Percentiles rank a stretch among this genome's conserved stretches.
phyloP scores from a whole-genome alignment of 2,888 invertebrate genomes.

The Pyrrhosoma nymphula region DNA sequence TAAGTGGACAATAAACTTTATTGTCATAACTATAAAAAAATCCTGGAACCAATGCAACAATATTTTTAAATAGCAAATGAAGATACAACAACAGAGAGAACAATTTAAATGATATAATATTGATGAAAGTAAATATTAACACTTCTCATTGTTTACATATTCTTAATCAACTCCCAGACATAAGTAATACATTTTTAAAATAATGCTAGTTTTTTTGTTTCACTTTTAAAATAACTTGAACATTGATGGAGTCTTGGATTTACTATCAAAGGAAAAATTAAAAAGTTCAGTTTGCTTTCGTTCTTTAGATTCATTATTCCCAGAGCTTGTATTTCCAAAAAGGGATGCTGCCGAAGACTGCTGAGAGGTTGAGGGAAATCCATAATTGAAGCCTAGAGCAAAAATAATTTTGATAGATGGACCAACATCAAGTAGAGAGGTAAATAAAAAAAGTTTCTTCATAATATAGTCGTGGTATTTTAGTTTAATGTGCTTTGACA shows the following conservation, averaged over 20 bases:
- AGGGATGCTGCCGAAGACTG: conserved; percentile 61
- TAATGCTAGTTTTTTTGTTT: too few relatives aligned
- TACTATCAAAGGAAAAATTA: conserved; percentile 51
- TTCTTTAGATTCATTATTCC: background rate
- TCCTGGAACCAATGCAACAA: background rate
- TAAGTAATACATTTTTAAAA: background rate
- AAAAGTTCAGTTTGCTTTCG: conserved; percentile 44
- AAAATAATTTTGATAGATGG: background rate
- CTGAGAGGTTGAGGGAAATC: background rate
- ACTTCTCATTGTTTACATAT: background rate
- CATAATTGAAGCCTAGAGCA: conserved; percentile 22
- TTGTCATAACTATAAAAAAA: background rate
- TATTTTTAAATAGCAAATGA: background rate
- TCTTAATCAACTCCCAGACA: background rate
- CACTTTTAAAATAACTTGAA: conserved; percentile 48
- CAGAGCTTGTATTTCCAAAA: background rate
- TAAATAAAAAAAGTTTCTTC: too few relatives aligned
- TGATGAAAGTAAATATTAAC: background rate
- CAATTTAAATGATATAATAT: background rate
- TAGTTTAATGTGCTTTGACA: too few relatives aligned
- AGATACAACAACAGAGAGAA: background rate
- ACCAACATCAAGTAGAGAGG: too few relatives aligned
- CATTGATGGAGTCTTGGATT: conserved; percentile 46
- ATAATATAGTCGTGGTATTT: too few relatives aligned
- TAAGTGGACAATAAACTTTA: background rate